Evolutionary conservation across 1,140 invertebrate species (phyloP), one percentile per base, ranked within the genome.

Genomic region (Diorhabda carinulata): DNA sequence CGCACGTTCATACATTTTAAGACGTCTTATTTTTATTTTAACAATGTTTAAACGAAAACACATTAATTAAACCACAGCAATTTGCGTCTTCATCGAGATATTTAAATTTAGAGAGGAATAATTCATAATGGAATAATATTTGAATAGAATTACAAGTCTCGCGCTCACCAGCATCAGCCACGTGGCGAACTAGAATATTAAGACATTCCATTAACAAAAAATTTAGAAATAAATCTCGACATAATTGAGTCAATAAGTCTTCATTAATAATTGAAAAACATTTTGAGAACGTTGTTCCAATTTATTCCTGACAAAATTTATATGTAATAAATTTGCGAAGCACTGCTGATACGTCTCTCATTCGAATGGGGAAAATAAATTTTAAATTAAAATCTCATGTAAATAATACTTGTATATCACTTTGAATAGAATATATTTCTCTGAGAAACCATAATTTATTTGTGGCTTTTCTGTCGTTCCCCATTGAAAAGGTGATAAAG

Each of bases 361-460:
- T 41, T 10, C 58, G 43, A 43, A 44, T 10, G 41, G 43, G 25
- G 41, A 10, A 43, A 62, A 62, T 43, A 47, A 62, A 44, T 62
- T 62, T 62, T 44, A 62, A 62, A 62, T 62, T 62, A 62, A 62
- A 62, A 44, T 62, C 61, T 62, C 61, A 62, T 62, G 61, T 62
- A 62, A 62, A 62, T 62, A 62, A 62, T 62, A 62, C 61, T 25
- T 44, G 61, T 62, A 25, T 47, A 62, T 62, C 61, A 62, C 61
- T 42, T 62, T 10, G 61, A 62, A 62, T 47, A 43, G n/a, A 44
- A 62, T 61, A 61, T 61, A 40, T 62, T 44, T 62, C 61, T 62
- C 43, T 41, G 43, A 44, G 61, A 62, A 62, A 62, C 61, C 61
- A 62, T 62, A 62, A 62, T 62, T 62, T 62, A 62, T 62, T 62